These are phyloP conservation scores for Drosophila infuscata DNA, from an alignment of 2,888 invertebrate genomes.

Conservation along the genomic window DNA sequence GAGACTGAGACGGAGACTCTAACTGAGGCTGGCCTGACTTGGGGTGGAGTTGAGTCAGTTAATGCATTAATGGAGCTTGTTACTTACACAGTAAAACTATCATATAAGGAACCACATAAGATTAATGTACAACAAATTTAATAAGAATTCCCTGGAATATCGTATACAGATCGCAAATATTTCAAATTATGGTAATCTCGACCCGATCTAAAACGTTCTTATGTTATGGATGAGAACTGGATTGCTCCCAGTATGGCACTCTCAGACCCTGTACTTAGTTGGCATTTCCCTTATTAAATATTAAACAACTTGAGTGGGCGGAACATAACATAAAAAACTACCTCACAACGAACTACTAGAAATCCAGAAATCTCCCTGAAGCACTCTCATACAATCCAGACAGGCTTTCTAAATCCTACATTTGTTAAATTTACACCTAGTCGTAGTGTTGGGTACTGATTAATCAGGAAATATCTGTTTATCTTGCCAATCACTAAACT, in stretches of 20 bases:
- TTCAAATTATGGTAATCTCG: too few species aligned
- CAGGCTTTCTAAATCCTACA: not conserved
- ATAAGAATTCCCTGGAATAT: too few species aligned
- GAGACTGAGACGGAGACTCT: not conserved
- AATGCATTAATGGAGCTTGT: slow-evolving; percentile 42
- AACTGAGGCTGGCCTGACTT: too few species aligned
- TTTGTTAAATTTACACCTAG: not conserved
- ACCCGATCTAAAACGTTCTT: not conserved
- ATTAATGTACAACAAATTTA: not conserved
- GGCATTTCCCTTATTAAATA: slow-evolving; percentile 17
- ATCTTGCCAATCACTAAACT: slow-evolving; percentile 2
- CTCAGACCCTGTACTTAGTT: not conserved
- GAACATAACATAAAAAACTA: not conserved
- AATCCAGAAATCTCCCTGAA: not conserved
- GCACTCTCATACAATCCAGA: not conserved
- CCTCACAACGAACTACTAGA: not conserved
- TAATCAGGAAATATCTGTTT: not conserved
- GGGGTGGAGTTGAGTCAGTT: slow-evolving; percentile 16
- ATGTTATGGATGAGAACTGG: too few species aligned
- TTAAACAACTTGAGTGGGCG: slow-evolving; percentile 9
- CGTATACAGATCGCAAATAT: too few species aligned
- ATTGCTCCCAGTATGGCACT: not conserved
- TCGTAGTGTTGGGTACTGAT: not conserved
- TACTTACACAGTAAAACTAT: not conserved
- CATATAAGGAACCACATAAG: not conserved